Evolutionary conservation across 2,113 vertebrate species (phyloP).

Genomic region (Labeo catla): DNA sequence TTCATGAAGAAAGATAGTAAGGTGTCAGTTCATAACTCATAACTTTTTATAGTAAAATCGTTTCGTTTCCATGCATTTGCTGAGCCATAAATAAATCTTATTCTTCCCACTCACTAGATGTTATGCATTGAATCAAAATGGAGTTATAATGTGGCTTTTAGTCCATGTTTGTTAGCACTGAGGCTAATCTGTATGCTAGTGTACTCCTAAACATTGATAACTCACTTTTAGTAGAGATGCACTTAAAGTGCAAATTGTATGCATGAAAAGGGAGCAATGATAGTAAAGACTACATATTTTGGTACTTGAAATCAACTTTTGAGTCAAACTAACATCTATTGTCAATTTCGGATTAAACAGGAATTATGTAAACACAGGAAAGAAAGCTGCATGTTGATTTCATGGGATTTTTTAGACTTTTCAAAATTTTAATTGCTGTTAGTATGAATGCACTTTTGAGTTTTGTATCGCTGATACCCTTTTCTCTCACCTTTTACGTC

Average conservation of each 20-base stretch:
- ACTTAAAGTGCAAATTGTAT: not conserved
- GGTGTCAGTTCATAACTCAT: slow-evolving; percentile 20
- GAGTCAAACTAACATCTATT: not conserved
- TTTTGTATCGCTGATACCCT: slow-evolving; percentile 32
- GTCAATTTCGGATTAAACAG: not conserved
- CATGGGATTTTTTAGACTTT: not conserved
- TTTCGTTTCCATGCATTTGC: slow-evolving; percentile 34
- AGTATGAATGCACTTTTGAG: not conserved
- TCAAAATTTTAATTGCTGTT: not conserved
- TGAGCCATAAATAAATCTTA: not conserved
- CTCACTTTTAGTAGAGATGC: not conserved
- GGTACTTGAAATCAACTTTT: not conserved
- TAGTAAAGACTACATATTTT: not conserved
- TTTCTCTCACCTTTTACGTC: slow-evolving; percentile 17
- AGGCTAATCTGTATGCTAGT: not conserved
- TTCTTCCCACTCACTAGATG: not conserved
- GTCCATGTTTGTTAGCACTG: not conserved
- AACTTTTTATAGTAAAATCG: not conserved
- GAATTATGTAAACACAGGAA: not conserved
- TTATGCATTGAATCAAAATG: not conserved
- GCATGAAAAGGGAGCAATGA: not conserved
- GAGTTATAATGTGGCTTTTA: not conserved
- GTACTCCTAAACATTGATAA: not conserved
- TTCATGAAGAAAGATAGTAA: not conserved
- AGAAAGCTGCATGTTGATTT: not conserved